Percentiles rank a stretch among this genome's conserved stretches.
Evolutionary conservation across 2,797 vertebrate genomes (phyloP).

Genomic region (Neosilurus hyrtlii): DNA sequence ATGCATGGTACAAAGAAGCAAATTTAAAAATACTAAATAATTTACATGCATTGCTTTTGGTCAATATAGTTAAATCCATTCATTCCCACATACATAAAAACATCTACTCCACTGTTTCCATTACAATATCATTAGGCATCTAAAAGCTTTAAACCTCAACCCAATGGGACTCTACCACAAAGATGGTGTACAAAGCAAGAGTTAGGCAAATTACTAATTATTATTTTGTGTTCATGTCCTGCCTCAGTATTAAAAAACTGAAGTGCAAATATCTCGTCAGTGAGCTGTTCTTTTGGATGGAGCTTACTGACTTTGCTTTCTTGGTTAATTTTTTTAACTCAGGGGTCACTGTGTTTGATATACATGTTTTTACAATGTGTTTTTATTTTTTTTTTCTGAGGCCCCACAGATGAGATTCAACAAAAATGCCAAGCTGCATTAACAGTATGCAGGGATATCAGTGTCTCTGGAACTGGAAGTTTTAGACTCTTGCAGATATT

Average conservation of each 20-base stretch:
- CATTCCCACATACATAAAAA: background rate
- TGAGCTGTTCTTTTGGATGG: constrained; percentile 45
- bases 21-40: background rate
- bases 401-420: background rate
- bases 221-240: background rate
- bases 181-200: background rate
- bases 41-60: background rate
- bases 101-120: background rate
- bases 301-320: background rate
- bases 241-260: constrained; percentile 38
- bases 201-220: background rate
- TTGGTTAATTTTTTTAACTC: background rate
- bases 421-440: background rate
- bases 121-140: background rate
- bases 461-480: background rate
- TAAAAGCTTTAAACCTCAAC: constrained; percentile 13
- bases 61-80: background rate
- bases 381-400: constrained; percentile 42
- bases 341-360: constrained; percentile 33
- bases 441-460: background rate
- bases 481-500: background rate
- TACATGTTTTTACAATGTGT: constrained; percentile 28
- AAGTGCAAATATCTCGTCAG: constrained; percentile 63
- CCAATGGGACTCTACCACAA: background rate
- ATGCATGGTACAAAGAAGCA: background rate